phyloP scores from a whole-genome alignment of 2,888 invertebrate genomes.

The Artemia sinica region DNA sequence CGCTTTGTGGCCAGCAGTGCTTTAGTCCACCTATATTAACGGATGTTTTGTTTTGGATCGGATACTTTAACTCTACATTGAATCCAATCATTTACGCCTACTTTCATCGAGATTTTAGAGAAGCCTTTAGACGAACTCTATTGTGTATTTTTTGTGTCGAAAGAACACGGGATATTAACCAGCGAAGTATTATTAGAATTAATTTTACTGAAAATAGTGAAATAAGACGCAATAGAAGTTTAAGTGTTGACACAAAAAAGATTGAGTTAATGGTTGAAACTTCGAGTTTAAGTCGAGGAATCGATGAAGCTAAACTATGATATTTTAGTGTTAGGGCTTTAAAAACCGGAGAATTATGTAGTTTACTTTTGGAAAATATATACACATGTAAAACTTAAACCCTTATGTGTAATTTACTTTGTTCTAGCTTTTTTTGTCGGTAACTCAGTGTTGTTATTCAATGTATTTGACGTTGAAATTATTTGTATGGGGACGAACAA shows the following conservation, averaged over 20 bases:
- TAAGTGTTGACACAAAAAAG: not conserved
- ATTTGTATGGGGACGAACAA: too few relatives aligned
- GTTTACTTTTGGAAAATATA: too few relatives aligned
- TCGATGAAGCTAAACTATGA: too few relatives aligned
- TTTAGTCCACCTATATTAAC: constrained; percentile 68
- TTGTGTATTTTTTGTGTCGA: constrained; percentile 65
- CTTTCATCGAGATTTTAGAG: constrained; percentile 92
- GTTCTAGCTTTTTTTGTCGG: too few relatives aligned
- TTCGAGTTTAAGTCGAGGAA: too few relatives aligned
- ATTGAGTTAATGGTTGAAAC: too few relatives aligned
- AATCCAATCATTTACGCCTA: constrained; percentile 84
- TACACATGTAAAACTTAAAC: too few relatives aligned
- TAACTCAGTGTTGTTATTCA: too few relatives aligned
- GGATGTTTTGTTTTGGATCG: constrained; percentile 90
- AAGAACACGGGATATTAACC: not conserved
- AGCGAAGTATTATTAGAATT: not conserved
- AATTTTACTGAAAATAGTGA: not conserved
- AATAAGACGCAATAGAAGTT: not conserved
- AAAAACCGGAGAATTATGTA: too few relatives aligned
- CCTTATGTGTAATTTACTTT: too few relatives aligned
- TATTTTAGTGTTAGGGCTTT: too few relatives aligned
- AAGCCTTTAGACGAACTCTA: constrained; percentile 82
- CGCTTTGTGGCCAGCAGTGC: constrained; percentile 61
- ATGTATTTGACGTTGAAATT: too few relatives aligned
- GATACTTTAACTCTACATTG: constrained; percentile 90